Percentiles rank a stretch among this genome's conserved stretches.
These are phyloP conservation scores for Meloidogyne exigua DNA, from an alignment of 1,140 invertebrate genomes.

Conservation along the genomic window DNA sequence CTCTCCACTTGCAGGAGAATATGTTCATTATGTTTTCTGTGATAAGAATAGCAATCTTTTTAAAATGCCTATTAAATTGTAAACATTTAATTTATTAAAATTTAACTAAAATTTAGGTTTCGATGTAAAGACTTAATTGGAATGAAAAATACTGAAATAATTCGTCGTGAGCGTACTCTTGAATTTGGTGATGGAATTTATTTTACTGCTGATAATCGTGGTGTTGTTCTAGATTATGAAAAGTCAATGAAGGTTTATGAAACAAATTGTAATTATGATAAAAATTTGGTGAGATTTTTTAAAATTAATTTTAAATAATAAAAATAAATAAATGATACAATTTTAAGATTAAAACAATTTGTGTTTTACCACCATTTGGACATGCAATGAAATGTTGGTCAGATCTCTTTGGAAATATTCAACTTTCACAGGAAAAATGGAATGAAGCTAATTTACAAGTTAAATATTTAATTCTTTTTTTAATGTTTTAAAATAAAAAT, in stretches of 20 bases:
- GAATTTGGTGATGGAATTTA: slow-evolving; percentile 32
- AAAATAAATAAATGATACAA: neutral
- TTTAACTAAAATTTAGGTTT: slow-evolving; percentile 12
- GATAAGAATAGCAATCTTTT: slow-evolving; percentile 24
- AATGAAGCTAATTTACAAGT: slow-evolving; percentile 9
- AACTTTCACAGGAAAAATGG: slow-evolving; percentile 8
- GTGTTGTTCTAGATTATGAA: slow-evolving; percentile 24
- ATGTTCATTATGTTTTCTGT: slow-evolving; percentile 25
- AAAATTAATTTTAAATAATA: neutral
- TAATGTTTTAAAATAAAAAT: too few relatives aligned
- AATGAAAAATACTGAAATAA: slow-evolving; percentile 26
- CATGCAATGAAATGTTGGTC: slow-evolving; percentile 10
- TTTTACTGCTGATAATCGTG: slow-evolving; percentile 22
- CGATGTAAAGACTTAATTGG: slow-evolving; percentile 1
- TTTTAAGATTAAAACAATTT: slow-evolving; percentile 23
- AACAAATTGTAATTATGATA: slow-evolving; percentile 26
- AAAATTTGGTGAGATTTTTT: slow-evolving; percentile 24
- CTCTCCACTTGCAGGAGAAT: neutral
- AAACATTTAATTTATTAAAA: neutral
- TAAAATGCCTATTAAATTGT: slow-evolving; percentile 23
- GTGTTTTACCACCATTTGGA: slow-evolving; percentile 23
- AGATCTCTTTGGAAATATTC: slow-evolving; percentile 14
- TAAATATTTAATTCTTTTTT: too few relatives aligned
- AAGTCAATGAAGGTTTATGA: slow-evolving; percentile 25
- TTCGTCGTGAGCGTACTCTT: slow-evolving; percentile 24